Percentiles rank a stretch among this genome's conserved stretches.
Evolutionary conservation across 1,140 invertebrate genomes (phyloP).

Genomic region (Cyrtorhinus lividipennis): DNA sequence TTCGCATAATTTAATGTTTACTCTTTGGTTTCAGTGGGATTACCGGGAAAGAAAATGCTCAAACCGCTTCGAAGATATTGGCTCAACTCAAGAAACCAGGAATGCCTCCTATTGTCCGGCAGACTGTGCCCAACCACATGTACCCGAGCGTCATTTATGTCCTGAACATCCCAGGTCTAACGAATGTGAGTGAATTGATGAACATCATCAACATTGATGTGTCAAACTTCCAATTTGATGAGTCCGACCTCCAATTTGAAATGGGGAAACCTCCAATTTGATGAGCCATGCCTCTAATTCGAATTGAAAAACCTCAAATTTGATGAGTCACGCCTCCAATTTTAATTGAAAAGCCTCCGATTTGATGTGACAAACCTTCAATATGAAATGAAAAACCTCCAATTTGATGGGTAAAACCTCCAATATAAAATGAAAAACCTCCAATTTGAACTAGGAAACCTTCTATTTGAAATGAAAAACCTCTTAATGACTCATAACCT

Average conservation of each 20-base stretch:
- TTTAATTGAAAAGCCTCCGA: neutral
- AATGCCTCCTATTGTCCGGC: neutral
- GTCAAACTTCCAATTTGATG: no score
- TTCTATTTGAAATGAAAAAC: no score
- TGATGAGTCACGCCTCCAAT: neutral
- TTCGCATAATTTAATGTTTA: neutral
- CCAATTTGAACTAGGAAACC: no score
- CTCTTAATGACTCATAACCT: neutral
- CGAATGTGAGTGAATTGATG: neutral
- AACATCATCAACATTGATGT: no score
- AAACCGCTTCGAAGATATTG: neutral
- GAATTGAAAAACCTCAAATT: no score
- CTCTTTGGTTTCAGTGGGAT: neutral
- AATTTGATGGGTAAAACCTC: no score
- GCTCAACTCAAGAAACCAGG: neutral
- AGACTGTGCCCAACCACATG: neutral
- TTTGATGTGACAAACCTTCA: neutral
- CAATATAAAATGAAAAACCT: no score
- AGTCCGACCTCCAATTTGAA: no score
- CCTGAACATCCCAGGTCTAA: neutral
- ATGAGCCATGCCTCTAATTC: neutral
- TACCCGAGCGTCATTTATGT: neutral
- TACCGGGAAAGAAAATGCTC: neutral
- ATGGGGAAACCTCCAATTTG: neutral
- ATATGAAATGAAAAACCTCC: no score